A percentile compares a stretch with the other conserved stretches of the same genome.
Conservation (phyloP, 2,888 invertebrate species). For the Chouioia cunea region DNA sequence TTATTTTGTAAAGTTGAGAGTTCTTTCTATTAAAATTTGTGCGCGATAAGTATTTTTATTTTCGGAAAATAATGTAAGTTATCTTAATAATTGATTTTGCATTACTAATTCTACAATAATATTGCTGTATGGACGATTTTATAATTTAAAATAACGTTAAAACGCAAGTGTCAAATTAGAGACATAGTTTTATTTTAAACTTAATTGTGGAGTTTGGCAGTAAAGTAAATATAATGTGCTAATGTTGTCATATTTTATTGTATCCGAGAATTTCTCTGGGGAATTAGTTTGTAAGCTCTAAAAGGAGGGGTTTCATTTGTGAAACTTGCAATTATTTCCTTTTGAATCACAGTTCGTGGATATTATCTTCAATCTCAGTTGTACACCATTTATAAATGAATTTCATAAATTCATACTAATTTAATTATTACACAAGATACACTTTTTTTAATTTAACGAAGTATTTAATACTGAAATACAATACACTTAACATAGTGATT, state of each 20-base stretch:
- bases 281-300: conserved; percentile 24
- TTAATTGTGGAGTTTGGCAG: conserved; percentile 32
- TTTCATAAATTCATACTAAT: too few relatives aligned
- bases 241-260: conserved; percentile 33
- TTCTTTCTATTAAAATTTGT: too few relatives aligned
- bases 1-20: too few relatives aligned
- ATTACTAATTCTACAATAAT: background rate
- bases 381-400: too few relatives aligned
- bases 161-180: conserved; percentile 24
- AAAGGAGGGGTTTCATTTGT: background rate
- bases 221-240: conserved; percentile 22
- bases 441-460: too few relatives aligned
- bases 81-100: background rate
- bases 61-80: background rate
- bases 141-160: conserved; percentile 29
- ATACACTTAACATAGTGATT: too few relatives aligned
- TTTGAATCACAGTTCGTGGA: too few relatives aligned
- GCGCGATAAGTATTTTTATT: background rate
- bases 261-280: background rate
- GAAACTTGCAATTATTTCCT: conserved; percentile 1
- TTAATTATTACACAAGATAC: too few relatives aligned
- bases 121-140: too few relatives aligned
- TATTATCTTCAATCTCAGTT: too few relatives aligned
- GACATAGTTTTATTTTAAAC: conserved; percentile 19
- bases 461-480: too few relatives aligned